Evolutionary conservation across 2,113 vertebrate species (phyloP), one percentile per base, ranked within the genome.

Genomic region (Saguinus imperator): DNA sequence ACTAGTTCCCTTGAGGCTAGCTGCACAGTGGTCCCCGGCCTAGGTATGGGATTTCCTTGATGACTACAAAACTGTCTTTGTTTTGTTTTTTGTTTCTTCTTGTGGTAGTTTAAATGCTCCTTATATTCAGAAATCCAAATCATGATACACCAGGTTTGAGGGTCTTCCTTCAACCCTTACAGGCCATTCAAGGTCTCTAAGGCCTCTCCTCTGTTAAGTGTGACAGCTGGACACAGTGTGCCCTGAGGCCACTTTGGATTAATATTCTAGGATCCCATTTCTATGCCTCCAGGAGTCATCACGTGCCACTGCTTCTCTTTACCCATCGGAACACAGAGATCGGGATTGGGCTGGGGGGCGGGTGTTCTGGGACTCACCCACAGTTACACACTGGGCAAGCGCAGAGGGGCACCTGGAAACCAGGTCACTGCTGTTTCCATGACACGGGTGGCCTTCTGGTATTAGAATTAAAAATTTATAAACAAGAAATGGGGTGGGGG

Each of bases 141-240:
- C 8, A 45, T 40, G 35, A 61, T 3, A 64, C 1, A 57, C n/a
- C 72, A 89, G 48, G 55, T 35, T 37, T 58, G 27, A 61, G 85
- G 3, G 18, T 23, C 35, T 93, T 20, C 35, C 48, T 70, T 16
- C 23, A n/a, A 4, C 17, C 18, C 20, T 58, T 12, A 27, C 0
- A 12, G 35, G n/a, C 32, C 25, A 25, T 20, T 40, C 48, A 5
- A 4, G 18, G n/a, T 86, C n/a, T 29, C 40, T 12, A 10, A 35
- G 66, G 18, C 70, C 68, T 86, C 16, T 68, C 18, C 58, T 77
- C 50, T 4, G 4, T 32, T 14, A n/a, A 23, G 35, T n/a, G 21
- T 45, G 32, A 35, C 32, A 45, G 18, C 0, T 5, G 29, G 23
- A 27, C 13, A 0, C 7, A 20, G 14, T 1, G 3, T 32, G 7